Conservation (phyloP, 2,797 vertebrate species). For the Valencia hispanica region DNA sequence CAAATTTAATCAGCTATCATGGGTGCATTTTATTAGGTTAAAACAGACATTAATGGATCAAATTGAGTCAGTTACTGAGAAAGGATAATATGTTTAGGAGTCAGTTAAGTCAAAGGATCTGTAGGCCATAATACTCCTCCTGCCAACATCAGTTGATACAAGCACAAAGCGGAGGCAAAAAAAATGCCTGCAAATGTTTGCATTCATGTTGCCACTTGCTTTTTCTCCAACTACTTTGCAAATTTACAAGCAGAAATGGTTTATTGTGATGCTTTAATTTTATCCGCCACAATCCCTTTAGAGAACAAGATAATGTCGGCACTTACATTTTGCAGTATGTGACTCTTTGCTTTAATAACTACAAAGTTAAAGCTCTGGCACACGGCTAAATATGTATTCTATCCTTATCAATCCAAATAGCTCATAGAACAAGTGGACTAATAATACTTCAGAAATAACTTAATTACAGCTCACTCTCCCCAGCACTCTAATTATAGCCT, state of each 20-base stretch:
- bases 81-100: constrained; percentile 48
- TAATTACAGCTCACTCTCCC: constrained; percentile 71
- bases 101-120: constrained; percentile 62
- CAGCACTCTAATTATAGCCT: constrained; percentile 71
- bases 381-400: constrained; percentile 62
- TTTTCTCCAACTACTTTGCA: neutral
- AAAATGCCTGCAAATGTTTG: constrained; percentile 19
- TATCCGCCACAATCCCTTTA: constrained; percentile 42
- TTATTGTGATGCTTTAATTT: constrained; percentile 33
- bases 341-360: constrained; percentile 55
- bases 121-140: constrained; percentile 30
- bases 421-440: constrained; percentile 65
- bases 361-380: constrained; percentile 48
- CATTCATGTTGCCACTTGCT: constrained; percentile 7
- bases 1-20: neutral
- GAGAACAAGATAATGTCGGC: constrained; percentile 24
- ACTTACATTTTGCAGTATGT: constrained; percentile 35
- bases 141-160: constrained; percentile 45
- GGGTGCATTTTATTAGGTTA: too few relatives aligned
- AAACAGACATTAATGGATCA: neutral
- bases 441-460: constrained; percentile 75
- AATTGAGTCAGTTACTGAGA: constrained; percentile 41
- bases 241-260: constrained; percentile 9
- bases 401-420: constrained; percentile 52
- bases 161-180: constrained; percentile 42